Evolutionary conservation across 2,797 vertebrate species (phyloP).

Genomic region (Enteromius anoplus): DNA sequence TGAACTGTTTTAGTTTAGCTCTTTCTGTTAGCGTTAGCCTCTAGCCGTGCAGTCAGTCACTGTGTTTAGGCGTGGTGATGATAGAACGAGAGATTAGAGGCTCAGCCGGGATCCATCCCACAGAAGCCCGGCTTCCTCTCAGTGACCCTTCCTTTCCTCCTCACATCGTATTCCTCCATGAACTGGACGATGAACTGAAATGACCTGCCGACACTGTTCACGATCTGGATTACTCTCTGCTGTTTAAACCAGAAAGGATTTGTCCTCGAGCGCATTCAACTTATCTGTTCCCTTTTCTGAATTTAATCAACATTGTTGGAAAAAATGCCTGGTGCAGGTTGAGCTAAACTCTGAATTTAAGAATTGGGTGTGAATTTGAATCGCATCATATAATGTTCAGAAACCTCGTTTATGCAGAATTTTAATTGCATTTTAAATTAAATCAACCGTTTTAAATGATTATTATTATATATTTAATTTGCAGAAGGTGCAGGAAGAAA

Average conservation of each 20-base stretch:
- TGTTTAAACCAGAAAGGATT: background rate
- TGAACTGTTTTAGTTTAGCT: constrained; percentile 46
- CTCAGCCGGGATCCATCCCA: constrained; percentile 51
- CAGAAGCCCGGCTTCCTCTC: constrained; percentile 34
- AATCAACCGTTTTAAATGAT: background rate
- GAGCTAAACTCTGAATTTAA: background rate
- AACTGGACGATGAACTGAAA: background rate
- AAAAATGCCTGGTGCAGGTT: background rate
- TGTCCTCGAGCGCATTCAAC: background rate
- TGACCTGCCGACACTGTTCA: background rate
- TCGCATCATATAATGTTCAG: background rate
- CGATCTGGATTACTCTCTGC: constrained; percentile 6
- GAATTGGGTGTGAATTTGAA: background rate
- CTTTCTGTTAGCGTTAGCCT: constrained; percentile 57
- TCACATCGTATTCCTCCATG: background rate
- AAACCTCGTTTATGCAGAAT: too few species aligned
- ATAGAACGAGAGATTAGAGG: constrained; percentile 50
- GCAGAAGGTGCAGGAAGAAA: background rate
- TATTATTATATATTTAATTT: background rate
- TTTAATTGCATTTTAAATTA: background rate
- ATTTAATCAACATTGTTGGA: constrained; percentile 9
- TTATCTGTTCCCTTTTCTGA: background rate
- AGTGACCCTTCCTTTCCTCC: constrained; percentile 10
- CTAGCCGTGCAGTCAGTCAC: constrained; percentile 61
- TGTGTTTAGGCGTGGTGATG: constrained; percentile 59